These are phyloP conservation scores for Flexamia atlantica DNA, from an alignment of 2,888 invertebrate species.

Conservation along the genomic window DNA sequence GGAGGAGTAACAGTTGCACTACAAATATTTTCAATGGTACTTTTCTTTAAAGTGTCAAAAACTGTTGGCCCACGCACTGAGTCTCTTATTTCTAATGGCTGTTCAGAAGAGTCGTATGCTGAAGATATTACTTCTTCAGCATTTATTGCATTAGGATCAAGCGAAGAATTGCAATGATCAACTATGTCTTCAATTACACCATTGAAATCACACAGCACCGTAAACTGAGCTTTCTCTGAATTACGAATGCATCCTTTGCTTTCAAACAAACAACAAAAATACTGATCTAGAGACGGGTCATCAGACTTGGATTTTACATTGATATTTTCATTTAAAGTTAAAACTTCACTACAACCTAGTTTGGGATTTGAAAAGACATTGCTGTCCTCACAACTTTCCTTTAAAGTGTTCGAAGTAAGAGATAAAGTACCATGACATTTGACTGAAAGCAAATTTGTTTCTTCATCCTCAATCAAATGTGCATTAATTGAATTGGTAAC, in stretches of 20 bases:
- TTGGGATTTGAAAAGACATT: background rate
- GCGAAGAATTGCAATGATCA: background rate
- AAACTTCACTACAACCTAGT: background rate
- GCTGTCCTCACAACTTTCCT: background rate
- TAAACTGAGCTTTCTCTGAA: background rate
- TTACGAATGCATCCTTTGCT: conserved; percentile 1
- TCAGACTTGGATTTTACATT: background rate
- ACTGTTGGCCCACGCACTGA: background rate
- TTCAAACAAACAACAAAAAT: conserved; percentile 23
- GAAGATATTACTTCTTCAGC: background rate
- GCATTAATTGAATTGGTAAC: background rate
- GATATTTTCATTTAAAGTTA: background rate
- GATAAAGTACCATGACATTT: background rate
- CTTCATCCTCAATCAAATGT: background rate
- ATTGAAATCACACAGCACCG: background rate
- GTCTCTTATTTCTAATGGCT: background rate
- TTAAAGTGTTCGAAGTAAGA: background rate
- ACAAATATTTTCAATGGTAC: background rate
- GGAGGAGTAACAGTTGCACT: background rate
- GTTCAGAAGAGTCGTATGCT: background rate
- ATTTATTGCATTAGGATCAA: background rate
- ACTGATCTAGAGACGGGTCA: background rate
- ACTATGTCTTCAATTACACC: background rate
- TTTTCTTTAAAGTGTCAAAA: background rate
- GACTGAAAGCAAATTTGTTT: background rate